Percentiles rank a stretch among this genome's conserved stretches.
phyloP scores from a whole-genome alignment of 2,888 invertebrate species.

The Orthosia gracilis region DNA sequence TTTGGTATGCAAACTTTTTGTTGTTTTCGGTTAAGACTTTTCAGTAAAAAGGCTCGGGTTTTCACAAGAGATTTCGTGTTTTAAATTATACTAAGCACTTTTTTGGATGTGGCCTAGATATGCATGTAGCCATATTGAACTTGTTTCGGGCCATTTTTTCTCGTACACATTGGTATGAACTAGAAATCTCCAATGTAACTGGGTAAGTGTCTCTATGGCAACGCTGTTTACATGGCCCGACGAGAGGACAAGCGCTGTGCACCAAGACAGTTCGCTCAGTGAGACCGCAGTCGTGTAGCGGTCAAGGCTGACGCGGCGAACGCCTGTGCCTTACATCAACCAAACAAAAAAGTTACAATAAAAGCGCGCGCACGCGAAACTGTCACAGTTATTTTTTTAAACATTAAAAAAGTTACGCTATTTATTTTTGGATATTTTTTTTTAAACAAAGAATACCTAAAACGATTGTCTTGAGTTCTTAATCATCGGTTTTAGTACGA shows the following conservation, averaged over 20 bases:
- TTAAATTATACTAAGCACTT: neutral
- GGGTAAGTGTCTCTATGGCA: constrained; percentile 67
- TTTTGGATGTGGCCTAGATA: constrained; percentile 7
- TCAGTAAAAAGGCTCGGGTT: neutral
- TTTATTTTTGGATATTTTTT: constrained; percentile 60
- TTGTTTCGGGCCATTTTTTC: constrained; percentile 28
- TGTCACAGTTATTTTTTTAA: constrained; percentile 76
- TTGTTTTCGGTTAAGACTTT: neutral
- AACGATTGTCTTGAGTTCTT: constrained; percentile 70
- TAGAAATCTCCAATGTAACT: constrained; percentile 69
- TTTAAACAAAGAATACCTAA: constrained; percentile 35
- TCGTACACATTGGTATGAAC: constrained; percentile 55
- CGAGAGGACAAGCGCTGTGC: constrained; percentile 79
- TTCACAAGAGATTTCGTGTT: neutral
- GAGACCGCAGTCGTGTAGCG: constrained; percentile 86
- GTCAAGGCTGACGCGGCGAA: constrained; percentile 85
- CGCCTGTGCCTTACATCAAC: constrained; percentile 73
- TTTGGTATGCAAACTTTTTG: constrained; percentile 2
- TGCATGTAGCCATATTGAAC: constrained; percentile 16
- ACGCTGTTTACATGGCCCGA: constrained; percentile 80
- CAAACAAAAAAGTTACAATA: constrained; percentile 75
- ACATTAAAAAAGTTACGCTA: constrained; percentile 55
- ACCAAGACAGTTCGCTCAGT: constrained; percentile 82
- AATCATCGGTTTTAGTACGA: constrained; percentile 82
- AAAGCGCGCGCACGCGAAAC: constrained; percentile 86